Evolutionary conservation across 2,797 vertebrate species (phyloP).

Genomic region (Alauda arvensis): DNA sequence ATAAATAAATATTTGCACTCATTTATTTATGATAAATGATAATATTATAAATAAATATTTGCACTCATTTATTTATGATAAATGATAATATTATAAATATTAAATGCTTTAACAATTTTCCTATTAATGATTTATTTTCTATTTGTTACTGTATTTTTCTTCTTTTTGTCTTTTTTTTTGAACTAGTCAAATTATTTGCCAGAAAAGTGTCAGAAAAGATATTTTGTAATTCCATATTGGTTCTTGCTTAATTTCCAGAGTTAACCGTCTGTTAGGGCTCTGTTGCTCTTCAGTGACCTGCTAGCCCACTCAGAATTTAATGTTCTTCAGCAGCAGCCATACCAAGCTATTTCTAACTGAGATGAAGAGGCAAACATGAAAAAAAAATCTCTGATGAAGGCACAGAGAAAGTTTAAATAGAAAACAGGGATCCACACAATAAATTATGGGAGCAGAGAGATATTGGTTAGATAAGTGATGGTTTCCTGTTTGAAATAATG

Average conservation of each 20-base stretch:
- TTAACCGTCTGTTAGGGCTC: neutral
- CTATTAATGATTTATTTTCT: neutral
- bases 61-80: neutral
- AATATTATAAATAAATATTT: too few species aligned
- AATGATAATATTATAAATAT: too few species aligned
- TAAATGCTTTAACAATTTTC: neutral
- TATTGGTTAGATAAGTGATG: neutral
- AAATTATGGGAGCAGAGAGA: neutral
- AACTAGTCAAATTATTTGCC: neutral
- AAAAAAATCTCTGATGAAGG: neutral
- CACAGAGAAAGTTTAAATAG: neutral
- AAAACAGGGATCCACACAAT: neutral
- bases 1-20: too few species aligned
- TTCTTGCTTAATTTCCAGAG: neutral
- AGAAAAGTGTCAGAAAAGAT: neutral
- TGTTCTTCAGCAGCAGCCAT: neutral
- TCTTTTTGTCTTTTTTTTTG: neutral
- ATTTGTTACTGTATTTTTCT: neutral
- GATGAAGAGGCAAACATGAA: neutral
- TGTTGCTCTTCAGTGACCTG: neutral
- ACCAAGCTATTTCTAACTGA: neutral
- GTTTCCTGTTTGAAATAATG: neutral
- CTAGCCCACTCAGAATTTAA: neutral
- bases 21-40: too few species aligned
- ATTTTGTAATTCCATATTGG: neutral